Evolutionary conservation across 2,888 invertebrate species (phyloP), one percentile per base, ranked within the genome.

Genomic region (Polymixis lichenea): DNA sequence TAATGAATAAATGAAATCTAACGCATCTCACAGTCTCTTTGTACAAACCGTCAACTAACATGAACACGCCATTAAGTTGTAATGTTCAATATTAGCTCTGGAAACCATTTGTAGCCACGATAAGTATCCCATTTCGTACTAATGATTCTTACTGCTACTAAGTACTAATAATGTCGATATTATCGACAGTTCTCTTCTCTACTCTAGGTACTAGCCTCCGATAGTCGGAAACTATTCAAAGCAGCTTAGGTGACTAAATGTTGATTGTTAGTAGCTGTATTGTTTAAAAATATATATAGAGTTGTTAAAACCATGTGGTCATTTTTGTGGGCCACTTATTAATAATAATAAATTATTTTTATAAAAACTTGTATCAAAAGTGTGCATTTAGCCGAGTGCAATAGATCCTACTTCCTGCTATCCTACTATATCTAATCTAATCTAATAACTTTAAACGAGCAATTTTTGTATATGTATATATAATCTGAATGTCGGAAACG

Each of bases 111-210:
- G 43, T 61, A 84, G 66, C 67, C 19, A 53, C 75, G 62, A 32
- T 84, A 69, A 81, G 82, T 81, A 84, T 69, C 64, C 76, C 71
- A 81, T 85, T 82, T 61, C 13, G 68, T 69, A 38, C 61, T 72
- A 84, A 82, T 82, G 82, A 84, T 82, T 84, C 76, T 84, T 81
- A 32, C 62, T 62, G 66, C 67, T 71, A 46, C 51, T 81, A 75
- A 82, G 66, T 68, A 84, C 58, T 62, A 71, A 62, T 75, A 80
- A 80, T 84, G 75, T 82, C 70, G 75, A 80, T 84, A 81, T 67
- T 84, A 85, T 81, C 82, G 82, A 82, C 82, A 76, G 55, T 75
- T 71, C 53, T 58, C 76, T 43, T 56, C 43, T 43, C 60, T 46
- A 61, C 32, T 68, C 61, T 49, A 19, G 19, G 56, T 32, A 53